Evolutionary conservation across 2,888 invertebrate genomes (phyloP).

Genomic region (Arrhopalites spinosus): DNA sequence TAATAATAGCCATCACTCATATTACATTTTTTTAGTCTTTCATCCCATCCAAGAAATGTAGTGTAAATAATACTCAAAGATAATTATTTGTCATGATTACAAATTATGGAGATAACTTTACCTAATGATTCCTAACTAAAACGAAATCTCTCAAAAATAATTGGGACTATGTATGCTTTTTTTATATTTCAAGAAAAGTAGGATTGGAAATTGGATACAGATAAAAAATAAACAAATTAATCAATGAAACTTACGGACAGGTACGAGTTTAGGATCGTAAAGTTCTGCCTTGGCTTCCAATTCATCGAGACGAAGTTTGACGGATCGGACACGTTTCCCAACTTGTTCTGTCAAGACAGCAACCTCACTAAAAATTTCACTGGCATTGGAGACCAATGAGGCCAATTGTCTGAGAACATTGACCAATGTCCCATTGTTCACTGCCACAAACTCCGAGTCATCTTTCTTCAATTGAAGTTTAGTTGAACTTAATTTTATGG

Average conservation of each 20-base stretch:
- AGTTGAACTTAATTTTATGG: constrained; percentile 46
- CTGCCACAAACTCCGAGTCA: constrained; percentile 74
- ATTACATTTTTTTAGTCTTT: no score
- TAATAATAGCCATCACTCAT: no score
- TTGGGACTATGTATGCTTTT: no score
- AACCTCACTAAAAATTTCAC: constrained; percentile 83
- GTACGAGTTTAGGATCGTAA: constrained; percentile 85
- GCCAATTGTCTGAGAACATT: constrained; percentile 84
- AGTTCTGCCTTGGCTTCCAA: constrained; percentile 73
- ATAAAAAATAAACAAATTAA: constrained; percentile 30
- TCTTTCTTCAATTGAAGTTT: constrained; percentile 52
- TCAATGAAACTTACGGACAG: constrained; percentile 81
- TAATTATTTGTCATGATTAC: no score
- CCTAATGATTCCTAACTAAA: no score
- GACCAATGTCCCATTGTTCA: constrained; percentile 83
- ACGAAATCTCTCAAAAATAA: no score
- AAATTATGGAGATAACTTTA: no score
- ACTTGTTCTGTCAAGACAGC: constrained; percentile 75
- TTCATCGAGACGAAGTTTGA: constrained; percentile 71
- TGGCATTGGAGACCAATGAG: constrained; percentile 78
- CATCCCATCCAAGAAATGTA: no score
- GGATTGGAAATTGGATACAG: not conserved
- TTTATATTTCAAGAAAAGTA: not conserved
- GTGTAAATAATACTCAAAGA: no score
- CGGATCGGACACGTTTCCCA: constrained; percentile 72